Evolutionary conservation across 2,797 vertebrate species (phyloP).

Genomic region (Chanos chanos): DNA sequence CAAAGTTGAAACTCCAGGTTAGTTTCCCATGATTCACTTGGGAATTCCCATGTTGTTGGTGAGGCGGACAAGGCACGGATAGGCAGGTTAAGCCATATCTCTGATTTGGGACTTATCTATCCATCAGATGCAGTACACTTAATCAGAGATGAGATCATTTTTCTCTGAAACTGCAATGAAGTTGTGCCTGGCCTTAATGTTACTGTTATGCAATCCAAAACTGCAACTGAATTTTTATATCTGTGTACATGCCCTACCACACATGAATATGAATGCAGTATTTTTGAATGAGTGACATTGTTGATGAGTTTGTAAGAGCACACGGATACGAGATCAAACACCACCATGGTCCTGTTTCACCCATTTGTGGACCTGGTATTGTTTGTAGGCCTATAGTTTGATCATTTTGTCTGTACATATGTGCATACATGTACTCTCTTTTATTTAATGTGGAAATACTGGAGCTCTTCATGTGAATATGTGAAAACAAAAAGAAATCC

Average conservation of each 20-base stretch:
- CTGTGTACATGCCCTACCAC: background rate
- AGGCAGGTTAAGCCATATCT: constrained; percentile 6
- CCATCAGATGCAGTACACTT: constrained; percentile 3
- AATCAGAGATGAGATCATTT: background rate
- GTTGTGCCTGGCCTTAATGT: background rate
- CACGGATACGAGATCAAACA: no score
- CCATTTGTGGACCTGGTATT: no score
- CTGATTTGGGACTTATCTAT: no score
- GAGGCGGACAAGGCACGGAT: background rate
- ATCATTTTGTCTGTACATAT: no score
- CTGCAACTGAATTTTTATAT: background rate
- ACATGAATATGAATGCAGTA: background rate
- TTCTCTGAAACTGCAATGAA: background rate
- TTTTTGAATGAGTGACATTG: background rate
- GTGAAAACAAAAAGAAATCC: no score
- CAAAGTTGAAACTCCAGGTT: constrained; percentile 38
- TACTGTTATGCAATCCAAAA: background rate
- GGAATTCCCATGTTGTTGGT: constrained; percentile 9
- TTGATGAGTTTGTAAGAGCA: background rate
- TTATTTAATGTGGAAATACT: no score
- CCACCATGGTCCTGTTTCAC: no score
- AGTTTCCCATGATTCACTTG: constrained; percentile 17
- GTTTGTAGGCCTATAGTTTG: no score
- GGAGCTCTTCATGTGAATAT: no score
- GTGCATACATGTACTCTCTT: no score